Base-by-base conservation (phyloP, 2,888 invertebrate species). In the Palloptera scutellata region DNA sequence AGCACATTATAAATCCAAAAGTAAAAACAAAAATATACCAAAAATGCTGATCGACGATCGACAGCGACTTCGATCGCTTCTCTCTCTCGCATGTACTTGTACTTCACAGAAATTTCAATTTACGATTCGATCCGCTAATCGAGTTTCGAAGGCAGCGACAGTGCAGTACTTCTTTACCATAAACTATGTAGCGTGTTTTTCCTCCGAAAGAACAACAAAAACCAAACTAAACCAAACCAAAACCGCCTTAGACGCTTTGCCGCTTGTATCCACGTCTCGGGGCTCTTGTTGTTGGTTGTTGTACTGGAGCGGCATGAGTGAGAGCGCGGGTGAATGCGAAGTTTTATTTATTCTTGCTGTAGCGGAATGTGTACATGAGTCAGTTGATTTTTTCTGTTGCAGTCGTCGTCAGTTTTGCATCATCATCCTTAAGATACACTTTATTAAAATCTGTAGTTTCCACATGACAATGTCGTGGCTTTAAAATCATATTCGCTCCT, bases 81-180 rank as follows among this genome's bases (percentile, higher is more conserved):
- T 57, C 43, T n/a, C 53, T 8, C 52, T 53, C 15, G 8, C 13
- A n/a, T 9, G 52, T 15, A 15, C 58, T 43, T 41, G 55, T 45
- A 61, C 64, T 64, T 57, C 60, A 64, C 75, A 79, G 79, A 77
- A 75, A 77, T 80, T 79, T 79, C 79, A 79, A 79, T 80, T 78
- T 80, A 77, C 74, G 75, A 80, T 80, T 80, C 80, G 80, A 80
- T 80, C 78, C 80, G 81, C 79, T 81, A 81, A 80, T 80, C 81
- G 80, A 71, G 75, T 71, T 69, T 70, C 68, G 48, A 69, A 55
- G 60, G 59, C 63, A 20, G 17, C 55, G 30, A 6, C 30, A 30
- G 59, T 30, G 51, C 52, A 51, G 60, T 54, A 30, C 30, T 30
- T 60, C 45, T 17, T 48, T 11, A 10, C 45, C 11, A 12, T 13